Evolutionary conservation across 2,113 vertebrate genomes (phyloP), one percentile per base, ranked within the genome.

Genomic region (Platycercus adscitus): DNA sequence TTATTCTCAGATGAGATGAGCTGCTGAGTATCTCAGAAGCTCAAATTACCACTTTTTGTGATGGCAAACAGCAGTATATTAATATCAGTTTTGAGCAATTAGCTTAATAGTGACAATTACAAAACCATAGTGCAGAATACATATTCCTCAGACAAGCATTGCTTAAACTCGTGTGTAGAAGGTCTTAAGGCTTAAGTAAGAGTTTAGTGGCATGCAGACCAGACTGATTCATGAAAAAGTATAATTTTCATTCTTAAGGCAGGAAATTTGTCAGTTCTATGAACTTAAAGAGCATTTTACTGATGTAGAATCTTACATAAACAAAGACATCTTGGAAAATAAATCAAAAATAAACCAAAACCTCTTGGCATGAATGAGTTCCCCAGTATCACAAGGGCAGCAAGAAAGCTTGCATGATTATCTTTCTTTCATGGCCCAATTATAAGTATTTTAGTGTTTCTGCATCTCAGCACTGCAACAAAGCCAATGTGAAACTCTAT

Each of bases 391-490:
- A 44, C 28, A 21, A 2, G 17, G 17, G 9, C 53, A 72, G 35
- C 70, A 66, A 91, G 84, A 89, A 63, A 46, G 2, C 64, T 86
- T 77, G 15, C 68, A 69, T 85, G 7, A 7, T 90, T 95, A 88
- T 64, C 28, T 76, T 83, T 80, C 80, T 66, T 91, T 90, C 80
- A 86, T 61, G 47, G 25, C 58, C 81, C 86, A 90, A 49, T 86
- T 92, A 88, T 39, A 33, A 93, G 91, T 93, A 89, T 86, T 94
- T 93, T 82, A 46, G 70, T 93, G 66, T 81, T 95, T 96, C 72
- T 88, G 73, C 76, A 79, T 80, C 61, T 93, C 81, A 81, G 89
- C 83, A 85, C n/a, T 88, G 90, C 96, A 93, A 96, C 82, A 94
- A 95, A 94, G 53, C 39, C 72, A 68, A 43, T 2, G 7, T 73